These are phyloP conservation scores for Aselliscus stoliczkanus DNA, from an alignment of 2,797 vertebrate genomes.

Conservation along the genomic window DNA sequence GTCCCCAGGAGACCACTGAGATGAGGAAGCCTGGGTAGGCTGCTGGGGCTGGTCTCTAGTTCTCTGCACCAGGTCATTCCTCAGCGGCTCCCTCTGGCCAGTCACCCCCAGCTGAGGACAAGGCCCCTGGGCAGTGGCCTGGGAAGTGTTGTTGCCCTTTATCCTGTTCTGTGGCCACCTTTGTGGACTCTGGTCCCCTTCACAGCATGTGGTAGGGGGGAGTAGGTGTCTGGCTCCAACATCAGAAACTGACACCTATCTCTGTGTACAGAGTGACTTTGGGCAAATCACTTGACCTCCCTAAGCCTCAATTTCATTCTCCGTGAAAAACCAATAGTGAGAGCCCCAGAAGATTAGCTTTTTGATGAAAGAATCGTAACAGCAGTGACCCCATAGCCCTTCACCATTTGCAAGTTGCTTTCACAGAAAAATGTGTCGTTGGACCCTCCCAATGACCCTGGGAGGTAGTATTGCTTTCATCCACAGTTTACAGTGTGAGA, in stretches of 20 bases:
- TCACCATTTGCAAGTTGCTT: not conserved
- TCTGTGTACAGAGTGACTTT: not conserved
- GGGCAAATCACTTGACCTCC: not conserved
- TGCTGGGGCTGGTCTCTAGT: too few species aligned
- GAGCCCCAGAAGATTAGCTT: not conserved
- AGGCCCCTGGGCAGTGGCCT: not conserved
- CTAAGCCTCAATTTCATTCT: not conserved
- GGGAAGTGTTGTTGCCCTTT: too few species aligned
- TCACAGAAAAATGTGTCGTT: not conserved
- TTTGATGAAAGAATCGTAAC: not conserved
- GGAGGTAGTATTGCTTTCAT: not conserved
- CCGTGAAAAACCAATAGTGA: not conserved
- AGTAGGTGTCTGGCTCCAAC: not conserved
- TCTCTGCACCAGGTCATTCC: not conserved
- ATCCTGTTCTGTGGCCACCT: not conserved
- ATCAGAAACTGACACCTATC: not conserved
- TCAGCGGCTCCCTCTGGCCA: not conserved
- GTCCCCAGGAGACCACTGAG: not conserved
- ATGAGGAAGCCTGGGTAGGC: accelerated
- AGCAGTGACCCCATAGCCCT: not conserved
- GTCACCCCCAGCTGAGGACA: too few species aligned
- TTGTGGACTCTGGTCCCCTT: not conserved
- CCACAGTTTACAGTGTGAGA: not conserved
- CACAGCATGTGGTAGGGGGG: not conserved
- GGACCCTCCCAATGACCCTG: not conserved